These are phyloP conservation scores for Pelosia muscerda DNA, from an alignment of 2,888 invertebrate species.

Conservation along the genomic window DNA sequence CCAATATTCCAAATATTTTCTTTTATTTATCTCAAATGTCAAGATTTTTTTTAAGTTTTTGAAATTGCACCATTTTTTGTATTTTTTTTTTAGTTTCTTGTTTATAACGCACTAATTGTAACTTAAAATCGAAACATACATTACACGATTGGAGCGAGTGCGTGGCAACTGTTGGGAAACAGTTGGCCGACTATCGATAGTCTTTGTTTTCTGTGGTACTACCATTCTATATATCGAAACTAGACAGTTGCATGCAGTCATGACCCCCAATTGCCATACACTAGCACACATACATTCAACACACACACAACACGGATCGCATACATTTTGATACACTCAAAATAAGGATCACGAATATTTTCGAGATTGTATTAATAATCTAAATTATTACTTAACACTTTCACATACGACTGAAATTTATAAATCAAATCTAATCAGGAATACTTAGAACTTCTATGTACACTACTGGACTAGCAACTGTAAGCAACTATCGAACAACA, in stretches of 20 bases:
- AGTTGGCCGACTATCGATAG: background rate
- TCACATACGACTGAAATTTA: background rate
- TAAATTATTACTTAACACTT: conserved; percentile 3
- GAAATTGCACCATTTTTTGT: conserved; percentile 52
- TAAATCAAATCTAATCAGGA: background rate
- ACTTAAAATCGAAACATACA: conserved; percentile 45
- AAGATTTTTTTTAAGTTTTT: conserved; percentile 40
- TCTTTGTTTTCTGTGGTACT: too few species aligned
- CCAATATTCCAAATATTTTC: conserved; percentile 40
- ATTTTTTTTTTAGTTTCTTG: conserved; percentile 43
- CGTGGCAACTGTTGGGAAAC: conserved; percentile 17
- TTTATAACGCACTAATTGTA: conserved; percentile 31
- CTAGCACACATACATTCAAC: conserved; percentile 16
- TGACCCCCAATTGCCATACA: conserved; percentile 22
- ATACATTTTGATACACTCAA: conserved; percentile 50
- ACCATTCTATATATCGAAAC: too few species aligned
- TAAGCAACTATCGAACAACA: too few species aligned
- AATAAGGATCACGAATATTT: conserved; percentile 41
- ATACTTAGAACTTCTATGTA: background rate
- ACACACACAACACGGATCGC: conserved; percentile 41
- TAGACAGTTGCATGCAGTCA: too few species aligned
- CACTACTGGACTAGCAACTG: too few species aligned
- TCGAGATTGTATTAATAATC: conserved; percentile 28
- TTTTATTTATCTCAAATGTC: conserved; percentile 35
- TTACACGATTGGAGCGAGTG: conserved; percentile 25